These are phyloP conservation scores for Pygathrix nemaeus DNA, from an alignment of 2,113 vertebrate genomes.

Conservation along the genomic window DNA sequence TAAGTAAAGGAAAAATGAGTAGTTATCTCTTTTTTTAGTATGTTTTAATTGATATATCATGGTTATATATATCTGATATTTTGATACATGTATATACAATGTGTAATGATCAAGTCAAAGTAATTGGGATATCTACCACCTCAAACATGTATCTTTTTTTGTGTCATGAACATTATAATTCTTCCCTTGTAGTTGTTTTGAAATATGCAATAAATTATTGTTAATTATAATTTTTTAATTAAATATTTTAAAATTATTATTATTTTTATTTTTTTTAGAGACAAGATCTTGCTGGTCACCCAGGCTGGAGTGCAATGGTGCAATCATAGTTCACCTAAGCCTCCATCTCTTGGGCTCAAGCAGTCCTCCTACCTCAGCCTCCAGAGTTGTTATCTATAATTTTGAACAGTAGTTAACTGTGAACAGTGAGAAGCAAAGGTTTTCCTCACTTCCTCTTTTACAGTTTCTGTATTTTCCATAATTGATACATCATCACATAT, in stretches of 20 bases:
- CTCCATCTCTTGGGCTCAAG: no score
- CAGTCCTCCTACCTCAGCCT: no score
- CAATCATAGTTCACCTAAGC: no score
- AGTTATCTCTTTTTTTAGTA: background rate
- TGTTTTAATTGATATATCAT: background rate
- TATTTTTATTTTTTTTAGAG: no score
- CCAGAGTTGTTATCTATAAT: background rate
- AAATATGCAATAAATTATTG: background rate
- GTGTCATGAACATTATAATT: background rate
- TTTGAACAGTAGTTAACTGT: background rate
- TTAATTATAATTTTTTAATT: background rate
- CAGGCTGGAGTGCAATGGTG: no score
- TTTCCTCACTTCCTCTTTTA: background rate
- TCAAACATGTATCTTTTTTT: background rate
- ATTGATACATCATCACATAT: background rate
- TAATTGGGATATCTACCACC: background rate
- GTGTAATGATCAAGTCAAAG: background rate
- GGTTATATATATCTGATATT: background rate
- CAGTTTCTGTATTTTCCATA: background rate
- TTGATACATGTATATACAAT: background rate
- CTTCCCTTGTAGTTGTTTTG: background rate
- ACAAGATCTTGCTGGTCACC: no score
- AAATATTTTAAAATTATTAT: accelerated
- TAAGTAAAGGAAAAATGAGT: background rate
- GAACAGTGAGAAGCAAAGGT: background rate